Evolutionary conservation across 2,113 vertebrate species (phyloP).

Genomic region (Eclectus roratus): DNA sequence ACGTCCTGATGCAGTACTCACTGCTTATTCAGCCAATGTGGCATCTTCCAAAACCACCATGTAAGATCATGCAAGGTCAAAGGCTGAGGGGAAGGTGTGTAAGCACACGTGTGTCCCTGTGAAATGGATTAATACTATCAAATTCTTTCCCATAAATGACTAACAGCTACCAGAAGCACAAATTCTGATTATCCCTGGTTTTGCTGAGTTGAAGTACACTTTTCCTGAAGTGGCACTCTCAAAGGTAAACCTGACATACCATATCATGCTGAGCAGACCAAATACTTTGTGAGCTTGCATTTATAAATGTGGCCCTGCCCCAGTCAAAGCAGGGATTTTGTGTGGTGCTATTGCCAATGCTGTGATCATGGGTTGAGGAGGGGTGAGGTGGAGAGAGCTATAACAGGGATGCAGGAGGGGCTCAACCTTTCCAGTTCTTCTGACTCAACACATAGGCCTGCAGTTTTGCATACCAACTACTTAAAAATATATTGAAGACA

Average conservation of each 20-base stretch:
- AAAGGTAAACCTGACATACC: background rate
- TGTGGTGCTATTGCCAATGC: fast-evolving
- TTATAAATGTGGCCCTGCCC: background rate
- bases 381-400: background rate
- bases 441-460: background rate
- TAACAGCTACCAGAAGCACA: background rate
- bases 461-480: background rate
- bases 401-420: background rate
- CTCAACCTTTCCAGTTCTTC: background rate
- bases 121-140: background rate
- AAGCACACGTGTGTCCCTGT: fast-evolving
- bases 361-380: background rate
- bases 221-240: background rate
- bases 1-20: background rate
- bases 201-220: background rate
- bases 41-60: background rate
- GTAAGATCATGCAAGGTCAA: background rate
- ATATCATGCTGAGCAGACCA: background rate
- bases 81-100: background rate
- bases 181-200: background rate
- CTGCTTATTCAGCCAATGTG: background rate
- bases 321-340: background rate
- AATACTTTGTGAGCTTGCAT: background rate
- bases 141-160: background rate
- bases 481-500: background rate